phyloP scores from a whole-genome alignment of 2,113 vertebrate species.

The Scalopus aquaticus region DNA sequence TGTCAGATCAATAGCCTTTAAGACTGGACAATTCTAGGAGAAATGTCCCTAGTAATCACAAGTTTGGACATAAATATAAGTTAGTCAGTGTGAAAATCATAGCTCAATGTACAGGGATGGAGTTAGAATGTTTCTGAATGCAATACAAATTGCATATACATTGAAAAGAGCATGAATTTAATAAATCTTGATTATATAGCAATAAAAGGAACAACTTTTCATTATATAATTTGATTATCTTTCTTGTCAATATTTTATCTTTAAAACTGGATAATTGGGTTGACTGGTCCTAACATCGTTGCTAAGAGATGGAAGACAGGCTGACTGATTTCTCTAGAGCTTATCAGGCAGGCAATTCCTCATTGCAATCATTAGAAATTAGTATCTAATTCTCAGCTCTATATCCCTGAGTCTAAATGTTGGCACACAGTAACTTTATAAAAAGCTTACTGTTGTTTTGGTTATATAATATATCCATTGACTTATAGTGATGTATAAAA shows the following conservation, averaged over 20 bases:
- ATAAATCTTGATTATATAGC: background rate
- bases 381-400: background rate
- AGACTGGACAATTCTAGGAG: background rate
- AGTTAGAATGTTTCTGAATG: background rate
- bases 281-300: background rate
- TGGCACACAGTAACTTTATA: background rate
- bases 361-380: background rate
- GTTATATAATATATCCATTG: background rate
- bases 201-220: background rate
- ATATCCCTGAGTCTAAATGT: background rate
- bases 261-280: background rate
- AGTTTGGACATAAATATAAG: background rate
- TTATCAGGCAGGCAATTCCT: background rate
- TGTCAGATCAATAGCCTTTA: background rate
- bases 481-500: background rate
- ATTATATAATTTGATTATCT: background rate
- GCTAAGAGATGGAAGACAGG: background rate
- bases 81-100: background rate
- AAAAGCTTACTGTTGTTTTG: background rate
- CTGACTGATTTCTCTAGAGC: background rate
- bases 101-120: background rate
- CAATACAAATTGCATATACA: background rate
- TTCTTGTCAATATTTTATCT: slow-evolving; percentile 25
- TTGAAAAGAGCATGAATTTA: background rate
- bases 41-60: slow-evolving; percentile 2